These are phyloP conservation scores for Cichladusa arquata DNA, from an alignment of 2,113 vertebrate genomes.

Conservation along the genomic window DNA sequence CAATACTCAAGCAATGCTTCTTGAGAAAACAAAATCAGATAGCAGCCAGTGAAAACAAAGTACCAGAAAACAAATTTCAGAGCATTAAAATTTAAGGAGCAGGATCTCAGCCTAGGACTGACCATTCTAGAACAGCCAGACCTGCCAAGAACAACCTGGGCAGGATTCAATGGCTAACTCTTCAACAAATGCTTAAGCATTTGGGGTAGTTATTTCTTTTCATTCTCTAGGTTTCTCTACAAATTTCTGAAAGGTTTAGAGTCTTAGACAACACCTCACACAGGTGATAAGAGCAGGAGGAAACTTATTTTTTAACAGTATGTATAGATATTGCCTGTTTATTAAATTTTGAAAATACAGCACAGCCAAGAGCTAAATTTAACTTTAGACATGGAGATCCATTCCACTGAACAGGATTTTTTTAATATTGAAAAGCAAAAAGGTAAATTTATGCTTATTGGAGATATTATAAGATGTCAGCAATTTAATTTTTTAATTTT, in stretches of 20 bases:
- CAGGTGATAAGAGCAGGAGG: background rate
- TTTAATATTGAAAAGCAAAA: background rate
- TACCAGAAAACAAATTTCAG: background rate
- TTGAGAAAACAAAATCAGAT: background rate
- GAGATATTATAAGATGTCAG: background rate
- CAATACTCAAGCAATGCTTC: background rate
- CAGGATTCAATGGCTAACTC: background rate
- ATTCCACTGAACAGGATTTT: background rate
- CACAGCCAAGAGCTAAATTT: background rate
- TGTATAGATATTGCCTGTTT: background rate
- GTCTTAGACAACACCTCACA: background rate
- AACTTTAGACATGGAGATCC: background rate
- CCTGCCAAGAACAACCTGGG: rapidly evolving
- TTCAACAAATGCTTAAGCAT: background rate
- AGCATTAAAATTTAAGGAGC: background rate
- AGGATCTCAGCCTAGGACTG: background rate
- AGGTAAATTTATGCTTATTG: background rate
- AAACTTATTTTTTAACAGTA: background rate
- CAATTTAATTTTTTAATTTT: rapidly evolving
- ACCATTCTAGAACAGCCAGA: background rate
- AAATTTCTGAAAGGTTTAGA: background rate
- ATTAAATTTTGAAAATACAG: background rate
- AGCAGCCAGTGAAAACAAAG: background rate
- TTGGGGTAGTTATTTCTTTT: background rate
- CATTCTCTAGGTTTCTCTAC: background rate